Evolutionary conservation across 2,797 vertebrate genomes (phyloP), one percentile per base, ranked within the genome.

Genomic region (Karalla daura): DNA sequence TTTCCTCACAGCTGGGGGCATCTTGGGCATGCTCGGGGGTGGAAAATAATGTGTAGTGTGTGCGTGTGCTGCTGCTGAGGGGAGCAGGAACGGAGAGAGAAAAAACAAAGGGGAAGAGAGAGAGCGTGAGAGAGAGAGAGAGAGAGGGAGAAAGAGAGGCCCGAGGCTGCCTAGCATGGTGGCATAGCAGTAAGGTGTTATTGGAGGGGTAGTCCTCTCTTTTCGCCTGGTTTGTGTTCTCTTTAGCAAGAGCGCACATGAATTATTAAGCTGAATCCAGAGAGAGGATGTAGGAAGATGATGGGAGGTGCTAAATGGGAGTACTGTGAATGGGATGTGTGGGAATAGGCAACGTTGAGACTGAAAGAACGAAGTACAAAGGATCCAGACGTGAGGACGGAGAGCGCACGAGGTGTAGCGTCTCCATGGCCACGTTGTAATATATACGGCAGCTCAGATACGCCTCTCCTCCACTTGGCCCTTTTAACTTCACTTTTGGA

Each of bases 1-100:
- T 93, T 91, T 91, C 87, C 80, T 86, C 90, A 86, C 88, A 92
- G 93, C 85, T 89, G 88, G 88, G 83, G 74, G 85, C 53, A 76
- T 88, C 76, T 81, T 76, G 82, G 85, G 88, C 83, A 88, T 83
- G 89, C 91, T 88, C 14, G 27, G 82, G 87, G 87, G 87, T 85
- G 86, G 72, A 88, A 86, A 81, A 84, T 86, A 70, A 87, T 58
- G 80, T 53, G 70, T 85, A 30, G 28, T 30, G 28, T 30, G 28
- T 30, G 10, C 28, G 53, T 39, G 55, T 70, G 80, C 60, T n/a
- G 74, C 74, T 62, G 81, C 56, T 15, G 37, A n/a, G 65, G 69
- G 70, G 69, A 68, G 46, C 66, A 36, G 43, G 55, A 63, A 65
- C 52, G 17, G 46, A 70, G 76, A 60, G 65, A 51, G 32, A 61